Conservation (phyloP, 2,113 vertebrate species). For the Agelaius tricolor region DNA sequence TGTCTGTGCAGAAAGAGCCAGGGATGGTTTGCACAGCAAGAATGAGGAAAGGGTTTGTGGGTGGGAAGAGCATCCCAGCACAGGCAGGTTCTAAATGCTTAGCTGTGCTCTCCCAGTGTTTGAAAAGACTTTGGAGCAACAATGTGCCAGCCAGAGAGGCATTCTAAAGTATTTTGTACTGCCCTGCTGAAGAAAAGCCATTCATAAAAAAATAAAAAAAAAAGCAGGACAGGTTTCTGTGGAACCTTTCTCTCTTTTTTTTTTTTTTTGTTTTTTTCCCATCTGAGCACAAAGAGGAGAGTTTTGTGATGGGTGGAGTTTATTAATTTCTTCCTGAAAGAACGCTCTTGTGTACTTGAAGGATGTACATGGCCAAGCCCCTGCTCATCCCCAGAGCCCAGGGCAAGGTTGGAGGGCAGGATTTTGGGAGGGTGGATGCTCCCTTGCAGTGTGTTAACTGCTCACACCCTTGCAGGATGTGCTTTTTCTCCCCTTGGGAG, state of each 20-base stretch:
- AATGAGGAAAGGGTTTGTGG: conserved; percentile 14
- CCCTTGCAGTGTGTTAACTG: not conserved
- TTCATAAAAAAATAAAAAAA: not conserved
- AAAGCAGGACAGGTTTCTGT: not conserved
- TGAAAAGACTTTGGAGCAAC: conserved; percentile 43
- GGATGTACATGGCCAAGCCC: not conserved
- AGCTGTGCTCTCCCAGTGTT: conserved; percentile 28
- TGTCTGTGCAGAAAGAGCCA: conserved; percentile 9
- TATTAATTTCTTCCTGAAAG: not conserved
- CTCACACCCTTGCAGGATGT: not conserved
- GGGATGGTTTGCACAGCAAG: not conserved
- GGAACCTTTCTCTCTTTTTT: not conserved
- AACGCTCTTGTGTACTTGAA: not conserved
- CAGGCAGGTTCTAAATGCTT: not conserved
- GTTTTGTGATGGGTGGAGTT: not conserved
- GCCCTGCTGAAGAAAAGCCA: not conserved
- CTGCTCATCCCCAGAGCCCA: not conserved
- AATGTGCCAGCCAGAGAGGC: not conserved
- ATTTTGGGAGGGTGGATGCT: not conserved
- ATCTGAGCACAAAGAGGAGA: not conserved
- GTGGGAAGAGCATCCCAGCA: not conserved
- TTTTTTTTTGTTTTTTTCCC: not conserved
- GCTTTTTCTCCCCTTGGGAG: not conserved
- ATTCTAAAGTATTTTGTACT: not conserved
- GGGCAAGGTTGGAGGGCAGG: not conserved